Conservation (phyloP, 2,888 invertebrate species). For the Neoitamus cyanurus region DNA sequence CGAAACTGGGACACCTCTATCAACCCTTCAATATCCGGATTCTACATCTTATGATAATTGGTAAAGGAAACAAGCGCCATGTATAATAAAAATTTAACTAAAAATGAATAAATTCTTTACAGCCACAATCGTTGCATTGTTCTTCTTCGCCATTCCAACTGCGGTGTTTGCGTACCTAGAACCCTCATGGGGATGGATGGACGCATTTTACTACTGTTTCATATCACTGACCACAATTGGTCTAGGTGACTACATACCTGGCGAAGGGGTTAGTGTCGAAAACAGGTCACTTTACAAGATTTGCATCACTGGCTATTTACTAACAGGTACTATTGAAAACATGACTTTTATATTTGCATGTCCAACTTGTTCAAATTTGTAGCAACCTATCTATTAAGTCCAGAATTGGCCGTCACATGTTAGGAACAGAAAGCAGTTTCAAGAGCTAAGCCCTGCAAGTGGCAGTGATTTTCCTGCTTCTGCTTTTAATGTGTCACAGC, state of each 20-base stretch:
- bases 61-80: slow-evolving; percentile 64
- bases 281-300: slow-evolving; percentile 86
- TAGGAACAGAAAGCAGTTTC: too few relatives aligned
- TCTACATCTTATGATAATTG: slow-evolving; percentile 78
- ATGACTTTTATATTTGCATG: too few relatives aligned
- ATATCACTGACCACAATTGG: slow-evolving; percentile 91
- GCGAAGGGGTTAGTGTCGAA: slow-evolving; percentile 78
- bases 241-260: slow-evolving; percentile 88
- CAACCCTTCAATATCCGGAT: slow-evolving; percentile 81
- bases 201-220: slow-evolving; percentile 91
- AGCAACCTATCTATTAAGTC: too few relatives aligned
- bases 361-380: too few relatives aligned
- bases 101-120: slow-evolving; percentile 58
- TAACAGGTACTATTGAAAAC: neutral
- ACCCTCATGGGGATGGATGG: slow-evolving; percentile 85
- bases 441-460: too few relatives aligned
- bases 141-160: slow-evolving; percentile 82
- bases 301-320: slow-evolving; percentile 77
- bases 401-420: too few relatives aligned
- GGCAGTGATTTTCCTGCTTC: too few relatives aligned
- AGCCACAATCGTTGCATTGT: slow-evolving; percentile 69
- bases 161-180: slow-evolving; percentile 79
- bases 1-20: slow-evolving; percentile 77
- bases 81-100: neutral
- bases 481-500: too few relatives aligned